phyloP scores from a whole-genome alignment of 2,888 invertebrate genomes.

The Tenthredo scrophulariae region DNA sequence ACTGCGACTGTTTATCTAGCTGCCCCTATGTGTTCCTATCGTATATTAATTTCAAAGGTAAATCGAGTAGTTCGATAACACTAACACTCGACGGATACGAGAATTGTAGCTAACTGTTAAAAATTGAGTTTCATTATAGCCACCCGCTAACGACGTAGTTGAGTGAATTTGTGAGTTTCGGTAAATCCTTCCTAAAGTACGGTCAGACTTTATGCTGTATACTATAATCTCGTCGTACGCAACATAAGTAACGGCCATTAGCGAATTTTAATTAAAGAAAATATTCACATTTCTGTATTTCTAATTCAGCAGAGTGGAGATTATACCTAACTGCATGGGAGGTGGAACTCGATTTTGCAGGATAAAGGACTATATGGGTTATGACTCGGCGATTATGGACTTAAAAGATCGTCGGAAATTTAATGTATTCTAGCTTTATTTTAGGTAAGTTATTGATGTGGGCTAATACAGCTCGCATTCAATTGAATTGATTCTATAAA shows the following conservation, averaged over 20 bases:
- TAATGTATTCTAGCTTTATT: background rate
- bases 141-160: background rate
- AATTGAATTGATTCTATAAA: background rate
- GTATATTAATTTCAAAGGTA: background rate
- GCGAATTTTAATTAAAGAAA: conserved; percentile 22
- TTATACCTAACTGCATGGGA: background rate
- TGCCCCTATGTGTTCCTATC: background rate
- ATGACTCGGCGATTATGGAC: background rate
- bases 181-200: background rate
- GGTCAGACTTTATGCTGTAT: background rate
- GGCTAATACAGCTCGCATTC: background rate
- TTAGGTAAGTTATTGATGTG: background rate
- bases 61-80: conserved; percentile 8
- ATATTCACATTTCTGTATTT: conserved; percentile 3
- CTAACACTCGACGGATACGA: background rate
- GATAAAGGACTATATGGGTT: background rate
- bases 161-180: conserved; percentile 16
- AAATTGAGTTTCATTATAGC: conserved; percentile 2
- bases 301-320: conserved; percentile 19
- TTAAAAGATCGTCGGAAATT: background rate
- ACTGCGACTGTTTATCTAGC: background rate
- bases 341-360: background rate
- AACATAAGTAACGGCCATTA: conserved; percentile 39
- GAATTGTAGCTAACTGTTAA: background rate
- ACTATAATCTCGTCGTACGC: background rate